Base-by-base conservation (phyloP, 2,797 vertebrate genomes). In the Sebastes baramenuke region DNA sequence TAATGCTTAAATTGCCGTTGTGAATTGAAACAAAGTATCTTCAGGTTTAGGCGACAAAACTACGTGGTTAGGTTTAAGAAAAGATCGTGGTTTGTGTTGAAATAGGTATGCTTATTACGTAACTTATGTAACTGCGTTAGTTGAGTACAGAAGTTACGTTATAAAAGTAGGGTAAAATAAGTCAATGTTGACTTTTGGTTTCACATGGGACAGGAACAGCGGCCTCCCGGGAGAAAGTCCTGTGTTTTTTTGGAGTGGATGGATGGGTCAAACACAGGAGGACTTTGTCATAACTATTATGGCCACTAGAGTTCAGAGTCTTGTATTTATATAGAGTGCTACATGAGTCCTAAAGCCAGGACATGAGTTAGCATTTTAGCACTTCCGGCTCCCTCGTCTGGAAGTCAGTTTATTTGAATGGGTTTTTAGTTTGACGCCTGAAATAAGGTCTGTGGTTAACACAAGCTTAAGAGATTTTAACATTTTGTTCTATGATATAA, bases 401-500 rank as follows among this genome's bases (percentile, higher is more conserved):
- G 42, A 46, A 46, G 42, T 46, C 42, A 46, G 16, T 46, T 42
- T 42, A 16, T 42, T 42, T 42, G 14, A 42, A 42, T 42, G 42
- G 42, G 42, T 46, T 46, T 46, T 18, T 46, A 18, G 16, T 46
- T 46, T 8, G 42, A 46, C 6, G 3, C 42, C 42, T 46, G 42
- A 18, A 18, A 8, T 46, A 18, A 46, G 42, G 42, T 46, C 16
- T 46, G 16, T 46, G 42, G 42, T 46, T 46, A 46, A 46, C 16
- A 46, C 42, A 46, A 46, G 7, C 42, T 18, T 46, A 20, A 18
- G 42, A 46, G 42, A 46, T 46, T 46, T 46, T 18, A 18, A 46
- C 3, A 7, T 46, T 18, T 46, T 20, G 0, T 46, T 46, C 42
- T 46, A 8, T 18, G 7, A 46, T 46, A 46, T 46, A 4, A 0